Percentiles rank a stretch among this genome's conserved stretches.
These are phyloP conservation scores for Odontomachus brunneus DNA, from an alignment of 1,140 invertebrate species.

Conservation along the genomic window DNA sequence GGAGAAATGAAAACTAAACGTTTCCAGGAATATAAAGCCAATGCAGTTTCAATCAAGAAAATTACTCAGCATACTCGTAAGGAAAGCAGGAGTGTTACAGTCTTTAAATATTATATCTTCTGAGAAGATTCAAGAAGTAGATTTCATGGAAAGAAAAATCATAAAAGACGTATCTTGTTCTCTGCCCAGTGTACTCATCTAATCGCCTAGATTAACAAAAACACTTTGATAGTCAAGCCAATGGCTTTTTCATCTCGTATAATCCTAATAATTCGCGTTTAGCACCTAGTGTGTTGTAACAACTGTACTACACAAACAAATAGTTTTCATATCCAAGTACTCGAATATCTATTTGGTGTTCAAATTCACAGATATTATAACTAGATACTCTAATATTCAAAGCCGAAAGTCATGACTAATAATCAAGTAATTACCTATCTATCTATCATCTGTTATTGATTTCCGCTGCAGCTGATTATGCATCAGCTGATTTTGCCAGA, in stretches of 20 bases:
- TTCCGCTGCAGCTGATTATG: too few species aligned
- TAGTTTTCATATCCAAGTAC: too few species aligned
- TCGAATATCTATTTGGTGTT: too few species aligned
- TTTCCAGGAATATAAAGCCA: conserved; percentile 68
- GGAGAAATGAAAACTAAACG: conserved; percentile 73
- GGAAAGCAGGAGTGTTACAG: conserved; percentile 32
- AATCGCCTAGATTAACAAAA: background rate
- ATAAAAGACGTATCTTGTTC: background rate
- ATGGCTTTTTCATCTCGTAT: background rate
- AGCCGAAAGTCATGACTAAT: too few species aligned
- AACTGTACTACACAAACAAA: too few species aligned
- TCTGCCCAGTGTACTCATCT: background rate
- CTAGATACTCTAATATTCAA: too few species aligned
- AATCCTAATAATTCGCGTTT: background rate
- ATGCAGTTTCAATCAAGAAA: conserved; percentile 66
- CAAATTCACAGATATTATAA: too few species aligned
- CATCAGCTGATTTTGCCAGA: too few species aligned
- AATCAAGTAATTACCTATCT: too few species aligned
- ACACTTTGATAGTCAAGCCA: background rate
- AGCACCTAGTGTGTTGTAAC: too few species aligned
- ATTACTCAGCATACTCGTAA: conserved; percentile 57
- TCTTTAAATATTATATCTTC: conserved; percentile 62
- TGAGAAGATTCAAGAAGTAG: conserved; percentile 43
- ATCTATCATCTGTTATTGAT: too few species aligned
- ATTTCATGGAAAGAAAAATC: conserved; percentile 29